phyloP scores from a whole-genome alignment of 2,113 vertebrate genomes.

The Hucho hucho region DNA sequence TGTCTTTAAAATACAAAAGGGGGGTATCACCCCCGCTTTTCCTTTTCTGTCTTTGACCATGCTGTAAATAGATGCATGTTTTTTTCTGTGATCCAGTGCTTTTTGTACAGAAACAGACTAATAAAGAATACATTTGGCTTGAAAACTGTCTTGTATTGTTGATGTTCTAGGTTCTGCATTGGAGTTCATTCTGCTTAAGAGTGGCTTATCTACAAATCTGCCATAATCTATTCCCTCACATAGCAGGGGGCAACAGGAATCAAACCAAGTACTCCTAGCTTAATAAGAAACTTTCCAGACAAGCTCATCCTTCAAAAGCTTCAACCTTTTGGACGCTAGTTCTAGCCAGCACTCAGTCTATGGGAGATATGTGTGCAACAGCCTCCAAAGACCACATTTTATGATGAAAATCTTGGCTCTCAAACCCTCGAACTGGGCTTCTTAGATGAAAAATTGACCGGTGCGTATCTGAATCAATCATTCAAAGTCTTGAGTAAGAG shows the following conservation, averaged over 20 bases:
- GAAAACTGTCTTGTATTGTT: slow-evolving; percentile 35
- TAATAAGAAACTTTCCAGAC: slow-evolving; percentile 28
- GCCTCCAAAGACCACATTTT: slow-evolving; percentile 39
- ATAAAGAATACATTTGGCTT: slow-evolving; percentile 84
- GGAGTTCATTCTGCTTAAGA: not conserved
- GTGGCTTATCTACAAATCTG: not conserved
- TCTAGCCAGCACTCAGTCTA: slow-evolving; percentile 34
- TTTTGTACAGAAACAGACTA: slow-evolving; percentile 83
- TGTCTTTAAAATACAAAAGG: slow-evolving; percentile 67
- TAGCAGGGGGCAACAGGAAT: slow-evolving; percentile 28
- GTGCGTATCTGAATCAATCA: slow-evolving; percentile 40
- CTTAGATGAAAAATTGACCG: slow-evolving; percentile 28
- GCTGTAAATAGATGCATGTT: slow-evolving; percentile 81
- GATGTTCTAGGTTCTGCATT: not conserved
- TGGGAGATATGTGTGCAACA: slow-evolving; percentile 35
- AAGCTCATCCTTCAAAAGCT: slow-evolving; percentile 29
- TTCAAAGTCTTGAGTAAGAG: slow-evolving; percentile 13
- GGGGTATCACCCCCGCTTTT: slow-evolving; percentile 28
- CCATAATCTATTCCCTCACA: slow-evolving; percentile 13
- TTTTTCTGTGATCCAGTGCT: slow-evolving; percentile 73
- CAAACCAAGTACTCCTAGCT: slow-evolving; percentile 19
- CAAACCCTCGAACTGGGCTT: slow-evolving; percentile 11
- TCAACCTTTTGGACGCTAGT: slow-evolving; percentile 24
- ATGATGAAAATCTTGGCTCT: slow-evolving; percentile 40
- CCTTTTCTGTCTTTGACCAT: slow-evolving; percentile 64